A percentile compares a stretch with the other conserved stretches of the same genome.
Evolutionary conservation across 2,888 invertebrate species (phyloP).

Genomic region (Tanytarsus gracilentus): DNA sequence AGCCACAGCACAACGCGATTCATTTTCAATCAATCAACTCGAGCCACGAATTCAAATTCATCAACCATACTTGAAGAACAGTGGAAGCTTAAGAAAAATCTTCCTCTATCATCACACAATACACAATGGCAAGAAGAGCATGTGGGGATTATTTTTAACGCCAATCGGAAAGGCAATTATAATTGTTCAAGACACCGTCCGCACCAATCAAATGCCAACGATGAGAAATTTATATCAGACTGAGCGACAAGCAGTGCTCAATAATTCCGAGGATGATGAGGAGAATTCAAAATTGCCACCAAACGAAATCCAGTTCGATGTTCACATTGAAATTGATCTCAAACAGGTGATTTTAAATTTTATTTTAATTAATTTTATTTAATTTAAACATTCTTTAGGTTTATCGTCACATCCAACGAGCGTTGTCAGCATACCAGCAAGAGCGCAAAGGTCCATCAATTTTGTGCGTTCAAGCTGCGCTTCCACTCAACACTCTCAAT

Average conservation of each 20-base stretch:
- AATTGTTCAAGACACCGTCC: constrained; percentile 77
- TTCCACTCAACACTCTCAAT: constrained; percentile 52
- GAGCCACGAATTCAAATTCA: constrained; percentile 68
- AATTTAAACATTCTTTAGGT: constrained; percentile 34
- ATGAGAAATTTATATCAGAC: constrained; percentile 69
- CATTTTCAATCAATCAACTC: constrained; percentile 71
- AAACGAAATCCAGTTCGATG: constrained; percentile 65
- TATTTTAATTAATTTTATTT: not conserved
- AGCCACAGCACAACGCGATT: constrained; percentile 52
- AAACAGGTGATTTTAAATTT: constrained; percentile 40
- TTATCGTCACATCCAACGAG: constrained; percentile 64
- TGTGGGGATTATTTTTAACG: constrained; percentile 83
- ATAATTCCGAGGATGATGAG: constrained; percentile 32
- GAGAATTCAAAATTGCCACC: constrained; percentile 55
- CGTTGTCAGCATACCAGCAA: constrained; percentile 70
- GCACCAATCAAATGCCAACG: constrained; percentile 88
- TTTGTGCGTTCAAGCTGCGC: constrained; percentile 68
- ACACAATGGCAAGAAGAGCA: constrained; percentile 61
- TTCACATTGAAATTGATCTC: constrained; percentile 69
- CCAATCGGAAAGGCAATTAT: constrained; percentile 67
- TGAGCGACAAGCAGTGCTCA: constrained; percentile 60
- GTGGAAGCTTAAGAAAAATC: constrained; percentile 61
- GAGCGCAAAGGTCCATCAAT: constrained; percentile 83
- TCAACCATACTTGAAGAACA: constrained; percentile 62
- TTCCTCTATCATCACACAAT: constrained; percentile 83